phyloP scores from a whole-genome alignment of 2,113 vertebrate species.

The Thamnophis sirtalis region DNA sequence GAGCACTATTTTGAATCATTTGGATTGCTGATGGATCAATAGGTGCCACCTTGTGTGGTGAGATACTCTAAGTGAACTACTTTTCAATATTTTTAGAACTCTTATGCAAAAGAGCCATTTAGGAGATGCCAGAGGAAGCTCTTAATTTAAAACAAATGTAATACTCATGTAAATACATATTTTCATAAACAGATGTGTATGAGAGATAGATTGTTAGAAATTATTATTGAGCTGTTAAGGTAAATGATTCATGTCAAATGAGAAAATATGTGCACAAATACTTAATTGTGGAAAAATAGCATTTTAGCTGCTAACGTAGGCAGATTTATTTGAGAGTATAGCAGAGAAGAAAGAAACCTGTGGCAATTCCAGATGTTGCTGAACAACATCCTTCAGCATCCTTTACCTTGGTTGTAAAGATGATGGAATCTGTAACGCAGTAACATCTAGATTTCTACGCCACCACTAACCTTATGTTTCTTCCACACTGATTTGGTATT shows the following conservation, averaged over 20 bases:
- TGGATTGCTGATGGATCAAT: neutral
- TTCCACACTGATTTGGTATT: neutral
- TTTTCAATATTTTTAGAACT: neutral
- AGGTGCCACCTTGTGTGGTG: neutral
- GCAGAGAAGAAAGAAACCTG: neutral
- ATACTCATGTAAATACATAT: slow-evolving; percentile 4
- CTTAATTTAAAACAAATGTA: neutral
- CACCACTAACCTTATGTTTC: neutral
- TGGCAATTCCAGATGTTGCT: neutral
- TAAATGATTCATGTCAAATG: neutral
- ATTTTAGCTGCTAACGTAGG: neutral
- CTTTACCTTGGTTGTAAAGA: neutral
- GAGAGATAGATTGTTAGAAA: neutral
- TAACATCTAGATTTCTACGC: neutral
- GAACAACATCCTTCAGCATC: neutral
- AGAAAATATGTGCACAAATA: neutral
- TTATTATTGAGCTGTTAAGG: neutral
- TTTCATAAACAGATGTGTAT: accelerated
- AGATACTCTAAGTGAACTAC: neutral
- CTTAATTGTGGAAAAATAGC: neutral
- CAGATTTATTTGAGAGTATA: neutral
- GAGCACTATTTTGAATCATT: neutral
- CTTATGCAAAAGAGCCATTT: neutral
- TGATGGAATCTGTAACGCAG: neutral
- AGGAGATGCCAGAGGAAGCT: neutral